phyloP scores from a whole-genome alignment of 2,888 invertebrate species.

The Noctua pronuba region DNA sequence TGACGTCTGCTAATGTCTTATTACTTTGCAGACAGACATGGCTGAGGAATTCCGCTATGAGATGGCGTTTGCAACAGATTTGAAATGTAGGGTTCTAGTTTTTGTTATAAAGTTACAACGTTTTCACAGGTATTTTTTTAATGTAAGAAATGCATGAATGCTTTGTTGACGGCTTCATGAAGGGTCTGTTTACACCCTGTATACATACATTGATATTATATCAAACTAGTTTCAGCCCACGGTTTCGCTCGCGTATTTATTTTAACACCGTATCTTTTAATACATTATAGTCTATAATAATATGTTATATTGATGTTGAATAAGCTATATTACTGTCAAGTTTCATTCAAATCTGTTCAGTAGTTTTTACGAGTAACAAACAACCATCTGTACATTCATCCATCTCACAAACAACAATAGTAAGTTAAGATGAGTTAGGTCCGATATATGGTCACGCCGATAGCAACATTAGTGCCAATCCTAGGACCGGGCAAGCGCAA shows the following conservation, averaged over 20 bases:
- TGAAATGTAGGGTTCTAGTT: neutral
- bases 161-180: too few relatives aligned
- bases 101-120: too few relatives aligned
- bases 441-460: too few relatives aligned
- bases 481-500: neutral
- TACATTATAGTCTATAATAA: too few relatives aligned
- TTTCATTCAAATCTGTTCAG: neutral
- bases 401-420: neutral
- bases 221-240: too few relatives aligned
- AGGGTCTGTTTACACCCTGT: too few relatives aligned
- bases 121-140: too few relatives aligned
- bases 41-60: neutral
- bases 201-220: neutral
- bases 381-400: neutral
- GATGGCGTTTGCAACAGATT: neutral
- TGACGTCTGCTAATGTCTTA: constrained; percentile 11
- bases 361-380: neutral
- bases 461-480: neutral
- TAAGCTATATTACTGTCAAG: neutral
- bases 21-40: constrained; percentile 5
- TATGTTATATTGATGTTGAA: neutral
- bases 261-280: neutral
- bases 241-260: neutral
- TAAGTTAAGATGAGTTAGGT: neutral
- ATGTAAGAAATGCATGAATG: too few relatives aligned